Evolutionary conservation across 2,113 vertebrate genomes (phyloP), one percentile per base, ranked within the genome.

Genomic region (Takifugu bimaculatus): DNA sequence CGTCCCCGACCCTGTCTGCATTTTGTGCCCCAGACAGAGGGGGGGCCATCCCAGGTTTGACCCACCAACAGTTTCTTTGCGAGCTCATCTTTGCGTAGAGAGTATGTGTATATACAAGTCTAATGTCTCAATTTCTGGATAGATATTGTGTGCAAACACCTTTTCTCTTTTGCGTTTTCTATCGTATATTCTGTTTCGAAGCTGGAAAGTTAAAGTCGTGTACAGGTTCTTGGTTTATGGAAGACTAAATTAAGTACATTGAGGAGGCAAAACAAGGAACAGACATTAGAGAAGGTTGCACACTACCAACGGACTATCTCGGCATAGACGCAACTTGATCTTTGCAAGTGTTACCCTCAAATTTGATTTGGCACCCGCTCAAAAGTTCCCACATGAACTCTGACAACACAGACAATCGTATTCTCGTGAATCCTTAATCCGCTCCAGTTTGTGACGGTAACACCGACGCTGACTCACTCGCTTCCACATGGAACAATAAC

Each of bases 171-270:
- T 74, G 66, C 81, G 63, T 83, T 78, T 70, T 87, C 74, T 87
- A 80, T 89, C 75, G 29, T 87, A 85, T 90, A 86, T 89, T 88
- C 71, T 68, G 76, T 74, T 83, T 78, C 69, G 77, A 87, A 88
- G 85, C 79, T 87, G 85, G 60, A 85, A 88, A 89, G 81, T 70
- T 85, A 82, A 86, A 84, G 71, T 82, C 73, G 72, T 74, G 75
- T 89, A 90, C 85, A 89, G 84, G 75, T 89, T 88, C 80, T 87
- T 89, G 87, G 85, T 91, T 88, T 82, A 91, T 90, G 90, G 90
- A 92, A 90, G 90, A 92, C 89, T 89, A 91, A 89, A 89, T 83
- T 79, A 85, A 88, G 85, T 83, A 86, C 77, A 81, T 74, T 75
- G 29, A 86, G 78, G 77, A 79, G 78, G 77, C 60, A 57, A 59